A percentile compares a stretch with the other conserved stretches of the same genome.
These are phyloP conservation scores for Oreocharis arfaki DNA, from an alignment of 2,113 vertebrate species.

Conservation along the genomic window DNA sequence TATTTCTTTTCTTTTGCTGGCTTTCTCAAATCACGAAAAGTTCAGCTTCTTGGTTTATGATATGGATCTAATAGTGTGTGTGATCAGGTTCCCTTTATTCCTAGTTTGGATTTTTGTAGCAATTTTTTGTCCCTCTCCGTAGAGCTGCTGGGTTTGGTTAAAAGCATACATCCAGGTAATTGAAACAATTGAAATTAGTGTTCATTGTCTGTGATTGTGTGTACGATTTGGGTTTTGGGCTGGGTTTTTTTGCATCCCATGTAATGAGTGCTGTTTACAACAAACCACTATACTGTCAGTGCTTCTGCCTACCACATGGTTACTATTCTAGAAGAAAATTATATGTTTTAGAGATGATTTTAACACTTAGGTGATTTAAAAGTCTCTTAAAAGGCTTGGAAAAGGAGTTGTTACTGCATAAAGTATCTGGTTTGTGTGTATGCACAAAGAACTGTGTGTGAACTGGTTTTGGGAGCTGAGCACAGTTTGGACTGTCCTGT, in stretches of 20 bases:
- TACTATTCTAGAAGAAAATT: constrained; percentile 15
- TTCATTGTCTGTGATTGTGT: constrained; percentile 60
- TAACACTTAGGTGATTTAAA: background rate
- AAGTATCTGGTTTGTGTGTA: background rate
- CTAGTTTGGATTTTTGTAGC: constrained; percentile 59
- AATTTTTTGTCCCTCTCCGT: constrained; percentile 63
- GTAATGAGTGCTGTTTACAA: constrained; percentile 19
- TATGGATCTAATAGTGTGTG: constrained; percentile 56
- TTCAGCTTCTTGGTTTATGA: constrained; percentile 64
- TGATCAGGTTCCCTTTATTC: constrained; percentile 65
- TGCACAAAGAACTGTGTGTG: background rate
- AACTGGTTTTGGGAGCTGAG: background rate
- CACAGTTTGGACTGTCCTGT: background rate
- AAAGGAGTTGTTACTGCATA: background rate
- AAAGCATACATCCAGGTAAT: constrained; percentile 68
- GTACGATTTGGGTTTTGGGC: background rate
- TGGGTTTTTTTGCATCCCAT: background rate
- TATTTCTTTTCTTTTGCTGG: background rate
- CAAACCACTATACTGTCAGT: constrained; percentile 10
- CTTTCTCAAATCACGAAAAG: constrained; percentile 51
- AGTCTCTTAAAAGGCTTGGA: background rate
- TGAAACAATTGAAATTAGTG: constrained; percentile 47
- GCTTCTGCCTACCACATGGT: constrained; percentile 22
- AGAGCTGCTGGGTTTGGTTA: constrained; percentile 70
- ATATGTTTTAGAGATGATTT: background rate